A percentile compares a stretch with the other conserved stretches of the same genome.
Evolutionary conservation across 1,140 invertebrate species (phyloP).

Genomic region (Atta colombica): DNA sequence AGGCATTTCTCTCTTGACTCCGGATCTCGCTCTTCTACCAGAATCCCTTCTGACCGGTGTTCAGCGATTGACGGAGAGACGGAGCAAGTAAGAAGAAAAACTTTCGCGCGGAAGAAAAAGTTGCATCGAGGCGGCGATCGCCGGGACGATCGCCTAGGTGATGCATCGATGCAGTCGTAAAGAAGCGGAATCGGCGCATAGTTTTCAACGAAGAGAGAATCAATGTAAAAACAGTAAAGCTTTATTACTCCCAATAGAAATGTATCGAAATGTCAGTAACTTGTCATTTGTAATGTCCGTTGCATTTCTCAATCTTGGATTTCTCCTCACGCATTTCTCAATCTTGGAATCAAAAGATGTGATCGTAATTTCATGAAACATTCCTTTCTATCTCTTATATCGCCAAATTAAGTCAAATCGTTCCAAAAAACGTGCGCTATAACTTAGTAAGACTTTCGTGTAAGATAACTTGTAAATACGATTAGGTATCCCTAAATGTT

Average conservation of each 20-base stretch:
- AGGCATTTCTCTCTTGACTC: slow-evolving; percentile 39
- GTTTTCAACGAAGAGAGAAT: slow-evolving; percentile 44
- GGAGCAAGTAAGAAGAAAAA: slow-evolving; percentile 58
- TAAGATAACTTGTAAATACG: slow-evolving; percentile 80
- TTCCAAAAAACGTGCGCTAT: not conserved
- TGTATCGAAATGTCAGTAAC: slow-evolving; percentile 74
- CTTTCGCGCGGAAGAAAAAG: slow-evolving; percentile 66
- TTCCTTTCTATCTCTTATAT: not conserved
- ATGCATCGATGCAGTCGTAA: slow-evolving; percentile 62
- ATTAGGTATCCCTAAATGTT: slow-evolving; percentile 82
- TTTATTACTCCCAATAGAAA: slow-evolving; percentile 75
- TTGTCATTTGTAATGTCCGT: slow-evolving; percentile 64
- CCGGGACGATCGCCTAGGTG: slow-evolving; percentile 23
- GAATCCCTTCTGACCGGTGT: slow-evolving; percentile 32
- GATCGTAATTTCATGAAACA: not conserved
- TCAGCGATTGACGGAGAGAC: slow-evolving; percentile 41
- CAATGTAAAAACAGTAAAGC: slow-evolving; percentile 57
- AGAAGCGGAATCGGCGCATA: slow-evolving; percentile 59
- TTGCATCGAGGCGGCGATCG: slow-evolving; percentile 45
- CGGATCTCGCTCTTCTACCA: not conserved
- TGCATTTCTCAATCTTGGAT: not conserved
- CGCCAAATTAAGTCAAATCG: not conserved
- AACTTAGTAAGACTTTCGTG: slow-evolving; percentile 1
- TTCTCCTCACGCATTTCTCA: not conserved
- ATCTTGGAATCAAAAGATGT: not conserved